phyloP scores from a whole-genome alignment of 2,797 vertebrate genomes.

The Smutsia temminckii region DNA sequence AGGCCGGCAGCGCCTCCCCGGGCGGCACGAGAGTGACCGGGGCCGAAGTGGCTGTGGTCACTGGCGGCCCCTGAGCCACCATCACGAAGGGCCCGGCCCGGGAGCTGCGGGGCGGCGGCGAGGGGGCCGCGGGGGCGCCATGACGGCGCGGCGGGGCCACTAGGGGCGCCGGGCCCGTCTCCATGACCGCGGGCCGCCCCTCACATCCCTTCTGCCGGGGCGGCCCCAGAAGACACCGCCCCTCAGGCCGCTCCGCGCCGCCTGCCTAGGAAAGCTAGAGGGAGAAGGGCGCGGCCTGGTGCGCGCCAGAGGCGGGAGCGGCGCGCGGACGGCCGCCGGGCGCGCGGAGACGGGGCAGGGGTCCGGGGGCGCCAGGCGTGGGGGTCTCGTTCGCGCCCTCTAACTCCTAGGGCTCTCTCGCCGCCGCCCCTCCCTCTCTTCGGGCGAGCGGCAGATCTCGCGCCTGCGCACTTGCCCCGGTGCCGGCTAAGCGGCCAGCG shows the following conservation, averaged over 20 bases:
- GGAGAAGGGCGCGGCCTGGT: slow-evolving; percentile 71
- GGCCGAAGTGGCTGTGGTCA: slow-evolving; percentile 74
- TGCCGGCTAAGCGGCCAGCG: not conserved
- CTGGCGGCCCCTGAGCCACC: slow-evolving; percentile 70
- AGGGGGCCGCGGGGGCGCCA: slow-evolving; percentile 71
- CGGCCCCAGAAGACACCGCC: slow-evolving; percentile 74
- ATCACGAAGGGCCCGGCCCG: slow-evolving; percentile 66
- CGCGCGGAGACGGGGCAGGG: not conserved
- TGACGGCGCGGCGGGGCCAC: slow-evolving; percentile 80
- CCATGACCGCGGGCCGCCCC: slow-evolving; percentile 71
- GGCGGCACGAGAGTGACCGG: slow-evolving; percentile 69
- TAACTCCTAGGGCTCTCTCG: slow-evolving; percentile 23
- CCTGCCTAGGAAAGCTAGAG: slow-evolving; percentile 48
- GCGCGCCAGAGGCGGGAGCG: slow-evolving; percentile 67
- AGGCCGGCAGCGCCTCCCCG: slow-evolving; percentile 66
- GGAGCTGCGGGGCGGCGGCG: slow-evolving; percentile 70
- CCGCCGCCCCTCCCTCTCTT: slow-evolving; percentile 54
- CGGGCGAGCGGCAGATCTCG: slow-evolving; percentile 16
- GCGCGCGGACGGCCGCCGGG: not conserved
- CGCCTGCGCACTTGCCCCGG: slow-evolving; percentile 69
- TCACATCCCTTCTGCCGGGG: slow-evolving; percentile 73
- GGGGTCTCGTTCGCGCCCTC: slow-evolving; percentile 74
- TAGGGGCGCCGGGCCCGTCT: slow-evolving; percentile 75
- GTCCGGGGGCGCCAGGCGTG: slow-evolving; percentile 48
- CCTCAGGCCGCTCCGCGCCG: slow-evolving; percentile 65